Evolutionary conservation across 2,113 vertebrate species (phyloP).

Genomic region (Catharus bicknelli): DNA sequence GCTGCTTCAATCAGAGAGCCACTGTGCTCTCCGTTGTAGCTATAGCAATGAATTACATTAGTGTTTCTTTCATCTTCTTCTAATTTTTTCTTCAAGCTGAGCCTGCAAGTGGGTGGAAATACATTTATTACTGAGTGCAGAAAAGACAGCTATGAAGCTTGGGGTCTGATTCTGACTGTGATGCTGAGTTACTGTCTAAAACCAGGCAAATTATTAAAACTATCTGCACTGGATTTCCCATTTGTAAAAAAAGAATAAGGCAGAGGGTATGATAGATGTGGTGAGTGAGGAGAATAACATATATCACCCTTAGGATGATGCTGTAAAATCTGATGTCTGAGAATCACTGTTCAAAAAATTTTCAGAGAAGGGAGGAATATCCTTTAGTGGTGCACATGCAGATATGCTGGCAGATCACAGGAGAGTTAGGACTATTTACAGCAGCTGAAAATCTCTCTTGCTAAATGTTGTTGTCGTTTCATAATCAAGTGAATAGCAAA

Average conservation of each 20-base stretch:
- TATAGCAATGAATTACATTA: conserved; percentile 10
- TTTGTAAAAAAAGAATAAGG: neutral
- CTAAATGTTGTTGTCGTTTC: conserved; percentile 26
- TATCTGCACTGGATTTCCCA: neutral
- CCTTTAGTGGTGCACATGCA: neutral
- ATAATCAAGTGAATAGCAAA: conserved; percentile 43
- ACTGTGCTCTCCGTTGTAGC: neutral
- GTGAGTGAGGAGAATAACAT: neutral
- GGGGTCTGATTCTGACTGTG: neutral
- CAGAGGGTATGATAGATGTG: neutral
- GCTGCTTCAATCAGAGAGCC: neutral
- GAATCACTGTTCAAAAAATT: neutral
- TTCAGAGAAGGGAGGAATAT: neutral
- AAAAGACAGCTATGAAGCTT: conserved; percentile 1
- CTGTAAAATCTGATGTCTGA: neutral
- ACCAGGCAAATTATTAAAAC: neutral
- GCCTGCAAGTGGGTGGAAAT: conserved; percentile 33
- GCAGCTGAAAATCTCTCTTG: conserved; percentile 25
- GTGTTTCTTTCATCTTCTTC: conserved; percentile 4
- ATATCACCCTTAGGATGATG: neutral
- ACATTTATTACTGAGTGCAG: neutral
- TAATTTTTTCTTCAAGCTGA: conserved; percentile 39
- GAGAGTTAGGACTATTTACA: conserved; percentile 16
- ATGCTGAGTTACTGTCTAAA: neutral
- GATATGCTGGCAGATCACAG: neutral